Evolutionary conservation across 30 jellyfish, hydroid and myxozoan genomes (phyloP).

Genomic region (Mastigias papua): DNA sequence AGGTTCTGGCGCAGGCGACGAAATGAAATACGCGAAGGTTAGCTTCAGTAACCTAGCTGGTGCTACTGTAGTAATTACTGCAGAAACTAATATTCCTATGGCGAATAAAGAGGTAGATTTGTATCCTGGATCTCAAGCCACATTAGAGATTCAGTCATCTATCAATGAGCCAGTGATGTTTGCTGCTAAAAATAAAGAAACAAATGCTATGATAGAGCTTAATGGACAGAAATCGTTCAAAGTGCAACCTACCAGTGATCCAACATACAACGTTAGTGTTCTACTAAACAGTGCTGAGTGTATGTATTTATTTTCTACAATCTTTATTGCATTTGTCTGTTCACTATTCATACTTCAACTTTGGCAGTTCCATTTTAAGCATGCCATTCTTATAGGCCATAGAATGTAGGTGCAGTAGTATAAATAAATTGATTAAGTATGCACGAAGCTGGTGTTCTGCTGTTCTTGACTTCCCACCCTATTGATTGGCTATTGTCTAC

Average conservation of each 20-base stretch:
- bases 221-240: conserved; percentile 73
- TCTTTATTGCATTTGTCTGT: not conserved
- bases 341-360: too few species aligned
- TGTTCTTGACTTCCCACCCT: too few species aligned
- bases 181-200: conserved; percentile 85
- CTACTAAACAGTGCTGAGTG: conserved; percentile 66
- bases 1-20: conserved; percentile 21
- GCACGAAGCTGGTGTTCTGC: too few species aligned
- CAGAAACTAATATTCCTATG: conserved; percentile 94
- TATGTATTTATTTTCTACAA: not conserved
- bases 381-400: too few species aligned
- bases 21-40: conserved; percentile 85
- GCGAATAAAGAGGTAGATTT: conserved; percentile 90
- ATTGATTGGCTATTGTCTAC: too few species aligned
- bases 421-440: too few species aligned
- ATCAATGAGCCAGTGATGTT: conserved; percentile 90
- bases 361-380: too few species aligned
- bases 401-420: too few species aligned
- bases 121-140: conserved; percentile 93
- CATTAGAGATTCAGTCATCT: conserved; percentile 92
- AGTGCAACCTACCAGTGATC: conserved; percentile 82
- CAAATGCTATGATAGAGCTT: conserved; percentile 50
- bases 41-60: conserved; percentile 92
- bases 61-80: conserved; percentile 74
- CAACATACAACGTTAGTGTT: conserved; percentile 80